Conservation (phyloP, 2,797 vertebrate genomes). For the Salarias fasciatus region DNA sequence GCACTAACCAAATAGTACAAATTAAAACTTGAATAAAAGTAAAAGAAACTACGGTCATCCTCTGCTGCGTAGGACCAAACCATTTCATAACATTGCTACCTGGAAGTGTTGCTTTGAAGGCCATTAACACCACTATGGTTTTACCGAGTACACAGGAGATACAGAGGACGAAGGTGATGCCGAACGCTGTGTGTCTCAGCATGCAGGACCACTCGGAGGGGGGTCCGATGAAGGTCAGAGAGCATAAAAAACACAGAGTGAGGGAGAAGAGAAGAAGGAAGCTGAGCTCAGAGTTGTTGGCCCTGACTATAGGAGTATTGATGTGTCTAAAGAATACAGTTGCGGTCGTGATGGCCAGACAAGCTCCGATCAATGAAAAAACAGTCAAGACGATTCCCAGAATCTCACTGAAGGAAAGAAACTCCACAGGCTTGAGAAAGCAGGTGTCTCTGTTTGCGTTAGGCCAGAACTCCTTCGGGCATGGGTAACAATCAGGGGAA, state of each 20-base stretch:
- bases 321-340: conserved; percentile 56
- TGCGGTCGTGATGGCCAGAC: conserved; percentile 45
- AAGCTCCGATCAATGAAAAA: conserved; percentile 62
- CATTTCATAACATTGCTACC: conserved; percentile 52
- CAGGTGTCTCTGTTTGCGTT: conserved; percentile 59
- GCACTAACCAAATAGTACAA: conserved; percentile 71
- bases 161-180: conserved; percentile 71
- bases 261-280: conserved; percentile 65
- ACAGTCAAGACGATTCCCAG: conserved; percentile 67
- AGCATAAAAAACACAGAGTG: conserved; percentile 17
- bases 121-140: background rate
- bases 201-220: conserved; percentile 28
- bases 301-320: conserved; percentile 55
- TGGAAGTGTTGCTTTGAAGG: conserved; percentile 65
- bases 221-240: conserved; percentile 71
- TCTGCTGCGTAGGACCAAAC: conserved; percentile 77
- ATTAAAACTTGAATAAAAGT: conserved; percentile 72
- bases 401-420: conserved; percentile 73
- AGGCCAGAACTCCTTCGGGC: conserved; percentile 70
- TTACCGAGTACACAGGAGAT: conserved; percentile 63
- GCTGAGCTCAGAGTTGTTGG: conserved; percentile 59
- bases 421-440: conserved; percentile 73
- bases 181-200: conserved; percentile 64
- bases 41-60: conserved; percentile 67
- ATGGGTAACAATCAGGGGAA: conserved; percentile 70